Conservation (phyloP, 2,888 invertebrate species). For the Peribatodes rhomboidaria region DNA sequence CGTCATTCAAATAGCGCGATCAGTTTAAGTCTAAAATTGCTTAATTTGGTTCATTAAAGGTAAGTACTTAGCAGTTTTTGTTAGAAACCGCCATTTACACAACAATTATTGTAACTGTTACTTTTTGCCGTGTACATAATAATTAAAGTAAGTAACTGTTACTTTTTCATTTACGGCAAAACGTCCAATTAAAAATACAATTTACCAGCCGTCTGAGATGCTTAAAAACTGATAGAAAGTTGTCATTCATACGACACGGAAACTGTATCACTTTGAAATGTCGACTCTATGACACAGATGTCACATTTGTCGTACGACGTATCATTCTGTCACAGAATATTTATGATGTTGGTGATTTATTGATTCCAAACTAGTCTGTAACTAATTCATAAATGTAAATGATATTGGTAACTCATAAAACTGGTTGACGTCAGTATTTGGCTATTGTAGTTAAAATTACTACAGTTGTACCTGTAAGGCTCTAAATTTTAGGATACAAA, state of each 20-base stretch:
- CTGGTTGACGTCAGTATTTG: constrained; percentile 1
- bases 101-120: no score
- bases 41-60: no score
- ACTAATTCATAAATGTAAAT: constrained; percentile 14
- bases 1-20: no score
- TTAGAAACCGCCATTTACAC: no score
- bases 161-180: neutral
- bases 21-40: no score
- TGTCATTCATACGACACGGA: constrained; percentile 27
- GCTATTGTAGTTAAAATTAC: constrained; percentile 6
- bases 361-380: constrained; percentile 11
- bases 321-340: constrained; percentile 3
- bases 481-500: no score
- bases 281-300: constrained; percentile 16
- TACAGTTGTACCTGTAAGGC: neutral
- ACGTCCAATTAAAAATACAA: neutral
- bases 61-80: no score
- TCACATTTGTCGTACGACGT: neutral
- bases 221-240: constrained; percentile 32
- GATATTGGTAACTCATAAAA: constrained; percentile 14
- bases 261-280: constrained; percentile 22
- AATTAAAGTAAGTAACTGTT: no score
- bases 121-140: no score
- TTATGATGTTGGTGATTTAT: constrained; percentile 27
- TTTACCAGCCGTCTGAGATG: neutral